Percentiles rank a stretch among this genome's conserved stretches.
Evolutionary conservation across 2,797 vertebrate species (phyloP).

Genomic region (Etheostoma perlongum): DNA sequence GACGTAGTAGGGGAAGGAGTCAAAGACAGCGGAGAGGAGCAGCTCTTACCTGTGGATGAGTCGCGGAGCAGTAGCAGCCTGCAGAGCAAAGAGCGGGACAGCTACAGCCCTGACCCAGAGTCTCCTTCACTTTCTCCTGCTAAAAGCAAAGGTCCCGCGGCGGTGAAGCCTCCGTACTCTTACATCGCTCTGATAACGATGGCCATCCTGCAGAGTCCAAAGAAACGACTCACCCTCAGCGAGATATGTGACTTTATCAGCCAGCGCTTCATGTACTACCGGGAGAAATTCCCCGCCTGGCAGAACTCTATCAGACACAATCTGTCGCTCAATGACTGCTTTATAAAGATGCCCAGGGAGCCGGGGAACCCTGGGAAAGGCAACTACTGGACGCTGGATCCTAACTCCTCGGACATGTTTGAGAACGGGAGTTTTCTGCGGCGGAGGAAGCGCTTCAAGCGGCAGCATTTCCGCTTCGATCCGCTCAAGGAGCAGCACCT

Average conservation of each 20-base stretch:
- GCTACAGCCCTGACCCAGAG: constrained; percentile 38
- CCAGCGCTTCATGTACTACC: constrained; percentile 90
- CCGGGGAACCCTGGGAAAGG: constrained; percentile 92
- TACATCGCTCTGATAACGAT: constrained; percentile 94
- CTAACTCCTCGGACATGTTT: constrained; percentile 93
- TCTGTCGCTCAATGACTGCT: constrained; percentile 89
- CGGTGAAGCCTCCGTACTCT: constrained; percentile 91
- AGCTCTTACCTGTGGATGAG: constrained; percentile 63
- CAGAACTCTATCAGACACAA: constrained; percentile 91
- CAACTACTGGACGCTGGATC: constrained; percentile 93
- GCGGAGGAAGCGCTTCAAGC: constrained; percentile 91
- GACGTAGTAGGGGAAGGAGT: constrained; percentile 86
- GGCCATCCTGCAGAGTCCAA: constrained; percentile 92
- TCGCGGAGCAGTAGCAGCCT: constrained; percentile 45
- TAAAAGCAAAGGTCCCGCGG: constrained; percentile 75
- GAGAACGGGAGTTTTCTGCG: constrained; percentile 93
- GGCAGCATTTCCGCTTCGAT: constrained; percentile 82
- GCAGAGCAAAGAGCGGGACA: constrained; percentile 54
- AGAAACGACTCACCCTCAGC: constrained; percentile 90
- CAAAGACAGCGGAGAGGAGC: constrained; percentile 77
- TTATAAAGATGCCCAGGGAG: constrained; percentile 89
- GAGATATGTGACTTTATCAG: constrained; percentile 95
- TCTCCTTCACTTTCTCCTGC: constrained; percentile 41
- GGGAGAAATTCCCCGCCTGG: constrained; percentile 91
- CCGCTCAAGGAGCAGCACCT: constrained; percentile 82